Base-by-base conservation (phyloP, 2,113 vertebrate genomes). In the Cyrtonyx montezumae region DNA sequence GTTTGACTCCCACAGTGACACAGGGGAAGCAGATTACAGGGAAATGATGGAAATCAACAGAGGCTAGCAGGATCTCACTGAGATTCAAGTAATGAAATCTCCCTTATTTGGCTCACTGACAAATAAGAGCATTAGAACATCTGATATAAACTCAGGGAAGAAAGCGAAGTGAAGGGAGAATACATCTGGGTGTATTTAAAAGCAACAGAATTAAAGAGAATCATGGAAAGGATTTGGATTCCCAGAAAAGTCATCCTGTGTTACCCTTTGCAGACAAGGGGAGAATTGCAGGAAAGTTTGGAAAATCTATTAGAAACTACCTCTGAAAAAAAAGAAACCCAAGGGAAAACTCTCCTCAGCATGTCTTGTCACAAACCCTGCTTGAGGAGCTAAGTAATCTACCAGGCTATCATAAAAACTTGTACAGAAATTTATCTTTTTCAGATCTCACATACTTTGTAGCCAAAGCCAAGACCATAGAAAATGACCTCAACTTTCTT, bases 81-180 rank as follows among this genome's bases (percentile, higher is more conserved):
- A 91, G 65, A 88, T 70, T 87, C 17, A 90, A 91, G 48, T 3
- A 78, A 43, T 73, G 55, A 80, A 92, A 84, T 81, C 49, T 62
- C 30, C 36, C 46, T 53, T 62, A 65, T 30, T 62, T 75, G 48
- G 32, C 61, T 84, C 48, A 66, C 30, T 65, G 56, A 67, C 75
- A 91, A 75, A 82, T 49, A 76, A 22, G 40, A 83, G 51, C 73
- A 79, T 56, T 56, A 79, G 42, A 88, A 61, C 21, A 73, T 63
- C 36, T 48, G 36, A 91, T 66, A 21, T 28, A 68, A 69, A 58
- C 34, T 17, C 49, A 9, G 11, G 84, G 37, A 32, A 89, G 19
- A 71, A 71, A 71, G 32, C 19, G 36, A 25, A 46, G 7, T 12
- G 43, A 6, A 9, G 1, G 1, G 32, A 43, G 19, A 81, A 84